Conservation (phyloP, 2,797 vertebrate genomes). For the Merluccius polli region DNA sequence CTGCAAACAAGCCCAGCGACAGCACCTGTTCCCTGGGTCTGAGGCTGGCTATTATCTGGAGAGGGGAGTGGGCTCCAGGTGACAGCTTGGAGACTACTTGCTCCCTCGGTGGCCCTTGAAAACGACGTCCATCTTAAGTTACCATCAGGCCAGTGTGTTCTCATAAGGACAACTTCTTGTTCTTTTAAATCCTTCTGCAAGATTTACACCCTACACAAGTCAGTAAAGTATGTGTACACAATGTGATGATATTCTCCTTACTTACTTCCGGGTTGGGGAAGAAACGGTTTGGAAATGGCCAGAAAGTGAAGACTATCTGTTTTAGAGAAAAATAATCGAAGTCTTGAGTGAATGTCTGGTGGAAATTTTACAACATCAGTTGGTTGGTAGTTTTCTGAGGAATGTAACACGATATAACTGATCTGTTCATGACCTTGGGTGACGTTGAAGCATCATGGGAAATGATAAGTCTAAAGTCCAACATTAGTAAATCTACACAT, state of each 20-base stretch:
- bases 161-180: neutral
- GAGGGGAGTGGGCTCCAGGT: constrained; percentile 29
- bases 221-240: neutral
- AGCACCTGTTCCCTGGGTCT: constrained; percentile 64
- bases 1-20: constrained; percentile 44
- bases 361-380: neutral
- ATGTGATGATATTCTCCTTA: neutral
- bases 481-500: neutral
- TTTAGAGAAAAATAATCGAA: neutral
- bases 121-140: constrained; percentile 10
- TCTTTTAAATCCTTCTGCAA: neutral
- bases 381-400: too few species aligned
- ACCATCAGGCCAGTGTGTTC: neutral
- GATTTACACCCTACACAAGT: neutral
- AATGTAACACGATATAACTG: neutral
- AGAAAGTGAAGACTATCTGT: neutral
- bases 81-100: constrained; percentile 21
- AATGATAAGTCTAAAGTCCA: neutral
- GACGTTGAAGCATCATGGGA: neutral
- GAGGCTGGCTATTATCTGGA: constrained; percentile 42
- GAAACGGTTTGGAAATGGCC: neutral
- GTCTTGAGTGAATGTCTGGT: neutral
- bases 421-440: neutral
- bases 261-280: neutral
- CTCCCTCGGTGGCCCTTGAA: constrained; percentile 29